Evolutionary conservation across 92 coral and sea anemone genomes (phyloP), one percentile per base, ranked within the genome.

Genomic region (Paramuricea clavata): DNA sequence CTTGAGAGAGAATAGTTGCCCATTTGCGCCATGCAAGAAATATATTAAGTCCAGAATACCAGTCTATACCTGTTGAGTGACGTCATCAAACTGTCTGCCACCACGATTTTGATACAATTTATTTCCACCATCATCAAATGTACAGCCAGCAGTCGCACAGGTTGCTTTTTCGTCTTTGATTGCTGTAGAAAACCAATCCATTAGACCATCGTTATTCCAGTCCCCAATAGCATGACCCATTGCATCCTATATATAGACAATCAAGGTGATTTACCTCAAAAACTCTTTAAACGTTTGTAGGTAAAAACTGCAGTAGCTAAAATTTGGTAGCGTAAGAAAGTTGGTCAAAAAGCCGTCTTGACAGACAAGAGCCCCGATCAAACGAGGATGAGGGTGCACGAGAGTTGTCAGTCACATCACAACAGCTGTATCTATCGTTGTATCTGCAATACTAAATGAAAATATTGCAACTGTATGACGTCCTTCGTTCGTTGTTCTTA

Each of bases 171-270:
- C 90, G 83, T 95, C 97, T 74, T 85, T 92, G 49, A 93, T 95
- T 34, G 98, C 98, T 32, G 94, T 92, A 9, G 98, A 95, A 71
- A 95, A 95, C 98, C 98, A 95, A 65, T 95, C 98, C 64, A 95
- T 85, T n/a, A 57, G 69, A 25, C 97, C 95, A 74, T 95, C 94
- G 30, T 95, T 95, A 80, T 93, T 91, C 97, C 97, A 95, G 95
- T 95, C 98, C 31, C 98, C 98, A 15, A 95, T 93, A 19, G 98
- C 97, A 74, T 95, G 98, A 21, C 98, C 98, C 97, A 95, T 95
- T 32, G 98, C 98, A 91, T 95, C 98, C 98, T 95, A 79, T 19
- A 44, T 35, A 50, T 73, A 25, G 10, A n/a, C n/a, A 19, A 62
- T 7, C 0, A 5, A 17, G 16, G 12, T 27, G 22, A 2, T 1